These are phyloP conservation scores for Acanthosepion lycidas DNA, from an alignment of 2,888 invertebrate genomes.

Conservation along the genomic window DNA sequence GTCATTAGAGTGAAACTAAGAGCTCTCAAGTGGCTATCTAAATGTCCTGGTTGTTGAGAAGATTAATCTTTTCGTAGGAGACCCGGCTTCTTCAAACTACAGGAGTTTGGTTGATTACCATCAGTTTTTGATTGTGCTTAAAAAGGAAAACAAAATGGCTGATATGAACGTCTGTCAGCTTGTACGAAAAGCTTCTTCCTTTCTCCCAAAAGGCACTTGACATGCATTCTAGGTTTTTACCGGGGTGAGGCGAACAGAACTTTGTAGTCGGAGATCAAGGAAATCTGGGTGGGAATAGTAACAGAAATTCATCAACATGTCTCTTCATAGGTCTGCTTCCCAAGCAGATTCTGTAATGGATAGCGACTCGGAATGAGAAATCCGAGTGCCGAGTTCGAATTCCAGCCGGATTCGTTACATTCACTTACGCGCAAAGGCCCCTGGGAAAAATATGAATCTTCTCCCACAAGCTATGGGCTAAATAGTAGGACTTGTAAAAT, in stretches of 20 bases:
- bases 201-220: neutral
- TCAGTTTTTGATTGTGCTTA: neutral
- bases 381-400: no score
- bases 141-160: neutral
- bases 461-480: no score
- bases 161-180: neutral
- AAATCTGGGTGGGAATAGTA: neutral
- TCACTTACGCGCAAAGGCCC: no score
- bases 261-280: neutral
- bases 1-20: slow-evolving; percentile 2
- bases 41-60: neutral
- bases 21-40: neutral
- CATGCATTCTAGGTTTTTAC: slow-evolving; percentile 11
- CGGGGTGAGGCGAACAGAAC: neutral
- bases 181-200: neutral
- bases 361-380: no score
- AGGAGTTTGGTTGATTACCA: neutral
- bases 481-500: no score
- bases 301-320: no score
- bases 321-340: no score
- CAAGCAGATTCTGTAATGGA: no score
- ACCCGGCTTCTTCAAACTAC: neutral
- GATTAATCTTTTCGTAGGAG: neutral
- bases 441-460: no score
- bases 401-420: no score